These are phyloP conservation scores for Cossypha niveicapilla DNA, from an alignment of 2,797 vertebrate genomes.

Conservation along the genomic window DNA sequence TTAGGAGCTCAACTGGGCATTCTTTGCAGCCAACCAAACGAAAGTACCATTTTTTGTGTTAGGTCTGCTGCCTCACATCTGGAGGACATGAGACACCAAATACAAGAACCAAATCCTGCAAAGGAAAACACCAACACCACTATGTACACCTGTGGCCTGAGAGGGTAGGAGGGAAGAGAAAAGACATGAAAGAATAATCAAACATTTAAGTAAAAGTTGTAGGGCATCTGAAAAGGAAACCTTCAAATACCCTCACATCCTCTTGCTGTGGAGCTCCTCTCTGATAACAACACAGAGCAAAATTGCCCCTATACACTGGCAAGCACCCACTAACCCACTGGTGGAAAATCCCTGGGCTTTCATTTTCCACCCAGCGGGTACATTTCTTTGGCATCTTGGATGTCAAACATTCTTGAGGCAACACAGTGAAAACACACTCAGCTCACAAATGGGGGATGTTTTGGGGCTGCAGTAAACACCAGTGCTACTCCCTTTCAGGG, in stretches of 20 bases:
- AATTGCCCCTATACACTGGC: neutral
- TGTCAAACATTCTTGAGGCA: conserved; percentile 22
- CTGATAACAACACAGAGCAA: rapidly evolving
- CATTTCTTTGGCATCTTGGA: conserved; percentile 1
- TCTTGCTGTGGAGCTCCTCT: neutral
- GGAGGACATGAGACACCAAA: neutral
- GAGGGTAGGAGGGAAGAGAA: neutral
- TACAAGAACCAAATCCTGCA: neutral
- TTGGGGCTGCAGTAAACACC: conserved; percentile 29
- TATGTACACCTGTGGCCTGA: neutral
- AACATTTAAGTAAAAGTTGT: neutral
- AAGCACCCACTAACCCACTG: neutral
- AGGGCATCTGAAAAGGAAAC: neutral
- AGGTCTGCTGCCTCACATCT: neutral
- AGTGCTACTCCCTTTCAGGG: conserved; percentile 8
- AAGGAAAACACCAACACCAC: neutral
- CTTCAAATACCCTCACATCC: neutral
- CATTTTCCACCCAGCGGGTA: neutral
- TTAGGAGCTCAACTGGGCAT: neutral
- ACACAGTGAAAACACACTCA: neutral
- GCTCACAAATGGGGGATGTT: neutral
- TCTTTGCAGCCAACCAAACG: rapidly evolving
- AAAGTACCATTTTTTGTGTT: neutral
- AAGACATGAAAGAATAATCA: neutral
- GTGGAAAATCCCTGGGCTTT: neutral